Conservation (phyloP, 2,113 vertebrate genomes). For the Plecotus auritus region DNA sequence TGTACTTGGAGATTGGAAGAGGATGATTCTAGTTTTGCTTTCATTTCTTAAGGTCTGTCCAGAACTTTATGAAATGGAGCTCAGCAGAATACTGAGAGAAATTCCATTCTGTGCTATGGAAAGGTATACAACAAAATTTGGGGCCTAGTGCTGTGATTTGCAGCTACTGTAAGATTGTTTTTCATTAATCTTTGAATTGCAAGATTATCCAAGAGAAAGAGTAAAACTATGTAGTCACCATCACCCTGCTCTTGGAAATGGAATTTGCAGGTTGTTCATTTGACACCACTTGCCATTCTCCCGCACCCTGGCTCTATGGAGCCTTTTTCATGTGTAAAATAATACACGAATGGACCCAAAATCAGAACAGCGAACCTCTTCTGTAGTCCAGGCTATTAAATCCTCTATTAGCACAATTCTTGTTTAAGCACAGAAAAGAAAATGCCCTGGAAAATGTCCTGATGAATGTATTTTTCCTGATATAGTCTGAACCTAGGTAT, state of each 20-base stretch:
- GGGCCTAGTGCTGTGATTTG: neutral
- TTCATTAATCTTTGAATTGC: neutral
- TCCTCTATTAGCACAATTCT: neutral
- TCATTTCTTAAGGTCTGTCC: neutral
- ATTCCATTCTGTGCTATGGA: neutral
- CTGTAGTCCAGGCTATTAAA: neutral
- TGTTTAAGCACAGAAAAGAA: conserved; percentile 14
- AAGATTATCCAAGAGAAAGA: neutral
- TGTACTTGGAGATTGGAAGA: neutral
- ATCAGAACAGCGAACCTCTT: neutral
- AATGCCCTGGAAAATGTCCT: neutral
- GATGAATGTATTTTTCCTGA: neutral
- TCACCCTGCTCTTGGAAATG: neutral
- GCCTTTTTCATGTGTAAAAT: neutral
- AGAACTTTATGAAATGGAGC: neutral
- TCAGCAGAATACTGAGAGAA: neutral
- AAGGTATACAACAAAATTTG: neutral
- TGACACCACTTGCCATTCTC: neutral
- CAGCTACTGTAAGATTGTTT: neutral
- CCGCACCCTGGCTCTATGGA: neutral
- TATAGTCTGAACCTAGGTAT: neutral
- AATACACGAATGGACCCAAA: neutral
- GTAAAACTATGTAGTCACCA: neutral
- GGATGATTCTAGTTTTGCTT: neutral
- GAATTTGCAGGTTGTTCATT: neutral